Evolutionary conservation across 1,140 invertebrate genomes (phyloP).

Genomic region (Zeugodacus cucurbitae): DNA sequence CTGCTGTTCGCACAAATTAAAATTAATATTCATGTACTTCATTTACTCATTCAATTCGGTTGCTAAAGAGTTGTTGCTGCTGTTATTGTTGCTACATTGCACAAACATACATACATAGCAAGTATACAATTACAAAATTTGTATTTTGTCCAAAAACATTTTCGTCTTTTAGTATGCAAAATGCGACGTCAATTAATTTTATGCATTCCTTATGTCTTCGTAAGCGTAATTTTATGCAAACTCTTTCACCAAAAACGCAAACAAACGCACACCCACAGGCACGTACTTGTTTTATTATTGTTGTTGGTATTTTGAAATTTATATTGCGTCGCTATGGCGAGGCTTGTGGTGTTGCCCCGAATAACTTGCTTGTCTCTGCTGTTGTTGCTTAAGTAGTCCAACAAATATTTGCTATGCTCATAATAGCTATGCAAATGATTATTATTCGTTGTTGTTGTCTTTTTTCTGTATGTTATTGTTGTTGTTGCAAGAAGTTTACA

Average conservation of each 20-base stretch:
- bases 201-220: constrained; percentile 12
- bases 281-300: neutral
- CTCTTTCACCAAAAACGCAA: neutral
- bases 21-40: constrained; percentile 18
- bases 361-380: neutral
- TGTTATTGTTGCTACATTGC: neutral
- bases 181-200: constrained; percentile 5
- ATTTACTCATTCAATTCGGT: constrained; percentile 18
- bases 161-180: constrained; percentile 25
- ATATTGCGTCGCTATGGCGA: neutral
- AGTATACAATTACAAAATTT: neutral
- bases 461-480: neutral
- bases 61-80: neutral
- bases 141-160: neutral
- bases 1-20: constrained; percentile 18
- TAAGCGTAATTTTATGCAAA: constrained; percentile 19
- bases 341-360: neutral
- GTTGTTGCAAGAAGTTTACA: neutral
- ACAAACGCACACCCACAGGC: neutral
- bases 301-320: neutral
- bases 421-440: constrained; percentile 27
- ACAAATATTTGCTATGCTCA: neutral
- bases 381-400: neutral
- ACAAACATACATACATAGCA: too few relatives aligned
- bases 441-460: neutral